Percentiles rank a stretch among this genome's conserved stretches.
Evolutionary conservation across 2,113 vertebrate species (phyloP).

Genomic region (Xerus inauris): DNA sequence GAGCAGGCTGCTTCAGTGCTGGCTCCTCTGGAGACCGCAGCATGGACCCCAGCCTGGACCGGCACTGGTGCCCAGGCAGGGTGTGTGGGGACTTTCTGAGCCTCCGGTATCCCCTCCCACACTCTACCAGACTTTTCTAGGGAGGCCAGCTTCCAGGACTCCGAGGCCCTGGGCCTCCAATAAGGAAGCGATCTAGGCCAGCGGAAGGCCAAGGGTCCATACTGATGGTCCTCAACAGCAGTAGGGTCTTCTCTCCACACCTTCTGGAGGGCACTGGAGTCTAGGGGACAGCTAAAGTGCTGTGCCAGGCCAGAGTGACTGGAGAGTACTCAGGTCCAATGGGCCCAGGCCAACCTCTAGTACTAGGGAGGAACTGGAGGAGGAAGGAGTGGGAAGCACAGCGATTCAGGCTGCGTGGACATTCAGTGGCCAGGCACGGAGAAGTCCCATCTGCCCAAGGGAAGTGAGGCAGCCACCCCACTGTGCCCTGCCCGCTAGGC

Average conservation of each 20-base stretch:
- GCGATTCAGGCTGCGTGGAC: background rate
- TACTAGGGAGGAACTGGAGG: background rate
- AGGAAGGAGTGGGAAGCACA: background rate
- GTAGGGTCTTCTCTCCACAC: background rate
- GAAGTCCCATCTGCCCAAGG: background rate
- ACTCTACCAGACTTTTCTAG: background rate
- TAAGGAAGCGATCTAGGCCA: background rate
- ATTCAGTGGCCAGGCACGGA: background rate
- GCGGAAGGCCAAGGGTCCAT: background rate
- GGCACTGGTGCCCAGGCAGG: background rate
- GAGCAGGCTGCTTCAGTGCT: background rate
- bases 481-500: background rate
- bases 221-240: background rate
- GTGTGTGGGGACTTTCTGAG: background rate
- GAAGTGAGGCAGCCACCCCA: background rate
- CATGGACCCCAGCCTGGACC: background rate
- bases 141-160: background rate
- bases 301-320: background rate
- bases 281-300: background rate
- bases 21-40: background rate
- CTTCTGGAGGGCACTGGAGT: background rate
- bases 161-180: background rate
- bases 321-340: rapidly evolving
- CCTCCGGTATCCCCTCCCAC: background rate
- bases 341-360: background rate